Conservation (phyloP, 2,797 vertebrate genomes). For the Halcyon smyrnensis region DNA sequence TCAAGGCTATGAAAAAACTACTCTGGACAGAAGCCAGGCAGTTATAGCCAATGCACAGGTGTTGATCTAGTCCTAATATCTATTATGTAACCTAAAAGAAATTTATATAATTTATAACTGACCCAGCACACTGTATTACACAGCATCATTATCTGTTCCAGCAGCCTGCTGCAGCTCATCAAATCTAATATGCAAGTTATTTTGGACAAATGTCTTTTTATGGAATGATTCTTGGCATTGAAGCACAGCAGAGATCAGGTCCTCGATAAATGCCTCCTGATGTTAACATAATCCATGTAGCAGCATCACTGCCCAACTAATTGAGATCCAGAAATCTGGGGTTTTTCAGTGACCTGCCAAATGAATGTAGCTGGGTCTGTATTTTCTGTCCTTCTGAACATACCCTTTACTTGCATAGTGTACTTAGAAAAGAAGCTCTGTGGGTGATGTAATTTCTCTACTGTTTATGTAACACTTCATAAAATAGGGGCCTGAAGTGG, state of each 20-base stretch:
- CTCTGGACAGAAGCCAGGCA: background rate
- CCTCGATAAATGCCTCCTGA: background rate
- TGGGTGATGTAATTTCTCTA: background rate
- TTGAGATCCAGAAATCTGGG: background rate
- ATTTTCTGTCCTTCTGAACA: background rate
- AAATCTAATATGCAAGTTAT: background rate
- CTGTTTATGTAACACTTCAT: background rate
- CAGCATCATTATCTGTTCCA: background rate
- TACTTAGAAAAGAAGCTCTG: background rate
- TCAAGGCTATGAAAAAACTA: background rate
- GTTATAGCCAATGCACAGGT: background rate
- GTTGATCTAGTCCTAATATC: background rate
- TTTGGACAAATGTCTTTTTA: background rate
- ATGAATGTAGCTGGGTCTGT: rapidly evolving
- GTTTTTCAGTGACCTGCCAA: background rate
- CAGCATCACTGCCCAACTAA: background rate
- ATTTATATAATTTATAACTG: background rate
- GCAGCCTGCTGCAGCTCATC: background rate
- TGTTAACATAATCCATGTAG: background rate
- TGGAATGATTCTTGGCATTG: background rate
- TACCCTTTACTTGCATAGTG: background rate
- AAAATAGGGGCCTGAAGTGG: background rate
- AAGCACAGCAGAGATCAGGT: background rate
- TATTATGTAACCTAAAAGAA: background rate
- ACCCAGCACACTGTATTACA: background rate